These are phyloP conservation scores for Cryptocephalus primarius DNA, from an alignment of 2,888 invertebrate species.

Conservation along the genomic window DNA sequence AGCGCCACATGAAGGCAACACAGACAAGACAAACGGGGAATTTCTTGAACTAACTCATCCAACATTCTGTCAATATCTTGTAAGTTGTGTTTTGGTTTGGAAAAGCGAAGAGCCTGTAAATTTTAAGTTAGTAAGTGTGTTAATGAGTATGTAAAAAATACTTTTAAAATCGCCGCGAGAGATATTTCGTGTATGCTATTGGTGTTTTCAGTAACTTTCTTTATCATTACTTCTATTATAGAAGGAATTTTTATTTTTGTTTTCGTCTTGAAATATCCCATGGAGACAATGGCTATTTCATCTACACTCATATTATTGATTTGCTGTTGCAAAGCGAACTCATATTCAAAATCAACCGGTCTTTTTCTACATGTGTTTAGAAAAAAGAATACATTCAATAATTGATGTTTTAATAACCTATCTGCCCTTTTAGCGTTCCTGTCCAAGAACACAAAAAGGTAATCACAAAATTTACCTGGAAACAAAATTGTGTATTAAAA, in stretches of 20 bases:
- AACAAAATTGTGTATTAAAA: neutral
- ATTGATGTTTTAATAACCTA: constrained; percentile 47
- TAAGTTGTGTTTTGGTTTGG: constrained; percentile 37
- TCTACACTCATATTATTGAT: constrained; percentile 48
- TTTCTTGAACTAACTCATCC: constrained; percentile 42
- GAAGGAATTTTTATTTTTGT: constrained; percentile 47
- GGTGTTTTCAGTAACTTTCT: constrained; percentile 41
- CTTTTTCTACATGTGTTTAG: constrained; percentile 48
- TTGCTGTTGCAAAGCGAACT: constrained; percentile 42
- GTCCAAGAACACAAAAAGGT: constrained; percentile 41
- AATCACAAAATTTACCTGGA: constrained; percentile 45
- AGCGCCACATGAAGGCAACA: constrained; percentile 57
- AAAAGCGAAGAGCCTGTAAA: constrained; percentile 45
- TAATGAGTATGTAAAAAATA: neutral
- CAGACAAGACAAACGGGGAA: constrained; percentile 48
- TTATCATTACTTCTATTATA: constrained; percentile 32
- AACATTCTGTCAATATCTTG: constrained; percentile 42
- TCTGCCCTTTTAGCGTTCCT: constrained; percentile 46
- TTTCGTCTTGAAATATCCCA: constrained; percentile 71
- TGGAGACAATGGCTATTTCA: constrained; percentile 59
- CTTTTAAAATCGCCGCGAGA: constrained; percentile 54
- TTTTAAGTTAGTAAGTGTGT: too few relatives aligned
- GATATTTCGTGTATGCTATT: constrained; percentile 51
- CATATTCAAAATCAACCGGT: constrained; percentile 53
- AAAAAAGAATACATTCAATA: constrained; percentile 58